Conservation (phyloP, 2,888 invertebrate genomes). For the Serrognathus titanus region DNA sequence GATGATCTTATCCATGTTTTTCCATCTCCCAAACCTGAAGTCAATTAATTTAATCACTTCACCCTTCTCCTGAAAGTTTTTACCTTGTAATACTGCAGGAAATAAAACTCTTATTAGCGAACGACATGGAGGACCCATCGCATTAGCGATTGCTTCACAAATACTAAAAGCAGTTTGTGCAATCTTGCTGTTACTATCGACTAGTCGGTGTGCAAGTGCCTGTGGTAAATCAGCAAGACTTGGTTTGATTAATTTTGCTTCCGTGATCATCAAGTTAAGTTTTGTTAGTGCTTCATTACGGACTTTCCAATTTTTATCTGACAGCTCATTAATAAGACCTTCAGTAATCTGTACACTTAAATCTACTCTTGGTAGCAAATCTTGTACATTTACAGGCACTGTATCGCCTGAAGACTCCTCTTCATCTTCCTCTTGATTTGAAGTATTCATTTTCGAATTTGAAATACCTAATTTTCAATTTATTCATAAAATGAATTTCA, state of each 20-base stretch:
- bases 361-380: conserved; percentile 74
- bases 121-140: conserved; percentile 80
- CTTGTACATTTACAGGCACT: conserved; percentile 58
- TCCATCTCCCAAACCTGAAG: conserved; percentile 61
- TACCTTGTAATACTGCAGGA: conserved; percentile 84
- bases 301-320: conserved; percentile 93
- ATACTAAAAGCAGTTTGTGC: conserved; percentile 80
- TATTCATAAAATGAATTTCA: too few species aligned
- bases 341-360: conserved; percentile 82
- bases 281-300: conserved; percentile 74
- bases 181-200: conserved; percentile 91
- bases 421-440: conserved; percentile 47
- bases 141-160: conserved; percentile 75
- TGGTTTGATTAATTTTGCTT: conserved; percentile 77
- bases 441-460: conserved; percentile 19
- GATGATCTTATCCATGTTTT: conserved; percentile 78
- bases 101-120: conserved; percentile 76
- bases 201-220: conserved; percentile 70
- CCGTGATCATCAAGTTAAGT: conserved; percentile 66
- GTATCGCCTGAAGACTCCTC: conserved; percentile 48
- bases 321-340: conserved; percentile 71
- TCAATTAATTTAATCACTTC: neutral
- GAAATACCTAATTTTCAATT: conserved; percentile 16
- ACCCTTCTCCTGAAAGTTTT: conserved; percentile 7
- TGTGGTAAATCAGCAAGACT: conserved; percentile 82